Evolutionary conservation across 2,888 invertebrate genomes (phyloP), one percentile per base, ranked within the genome.

Genomic region (Eudasyphora cyanicolor): DNA sequence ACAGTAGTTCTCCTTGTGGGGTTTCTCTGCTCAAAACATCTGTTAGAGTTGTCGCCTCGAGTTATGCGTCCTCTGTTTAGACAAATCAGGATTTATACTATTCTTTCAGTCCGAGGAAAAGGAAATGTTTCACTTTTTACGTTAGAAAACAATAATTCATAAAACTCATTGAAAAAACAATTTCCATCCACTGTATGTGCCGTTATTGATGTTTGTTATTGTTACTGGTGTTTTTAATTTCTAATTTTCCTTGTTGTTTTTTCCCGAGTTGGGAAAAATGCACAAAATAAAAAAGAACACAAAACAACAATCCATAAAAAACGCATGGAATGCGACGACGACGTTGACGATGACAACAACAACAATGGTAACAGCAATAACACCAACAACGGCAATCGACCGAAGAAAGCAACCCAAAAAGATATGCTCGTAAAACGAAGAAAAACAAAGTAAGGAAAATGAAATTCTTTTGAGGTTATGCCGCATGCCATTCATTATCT

Each of bases 401-500:
- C 24, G 42, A 57, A 32, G 60, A 74, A 74, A 54, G 64, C 12
- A 32, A 57, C 71, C 14, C 62, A 62, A 51, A 79, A 73, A 74
- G 62, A 79, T 49, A 76, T 76, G n/a, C n/a, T n/a, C n/a, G n/a
- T n/a, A n/a, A n/a, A n/a, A n/a, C n/a, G n/a, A n/a, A n/a, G n/a
- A n/a, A 69, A 76, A 73, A 76, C 38, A 54, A 49, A 79, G 54
- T 57, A 75, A 77, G 79, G 76, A 79, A 84, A 75, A 73, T 73
- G 35, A 84, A 76, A 79, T 84, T 76, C 64, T 60, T 84, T 84
- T 84, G 81, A 84, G 81, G 60, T 84, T 79, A 29, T 76, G 60
- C 84, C 84, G 84, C 84, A 81, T 76, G 81, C 84, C 84, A 84
- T 84, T 84, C 81, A 84, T 84, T 84, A 81, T 84, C 84, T 84